Conservation (phyloP, 2,888 invertebrate species). For the Drosophila atripex region DNA sequence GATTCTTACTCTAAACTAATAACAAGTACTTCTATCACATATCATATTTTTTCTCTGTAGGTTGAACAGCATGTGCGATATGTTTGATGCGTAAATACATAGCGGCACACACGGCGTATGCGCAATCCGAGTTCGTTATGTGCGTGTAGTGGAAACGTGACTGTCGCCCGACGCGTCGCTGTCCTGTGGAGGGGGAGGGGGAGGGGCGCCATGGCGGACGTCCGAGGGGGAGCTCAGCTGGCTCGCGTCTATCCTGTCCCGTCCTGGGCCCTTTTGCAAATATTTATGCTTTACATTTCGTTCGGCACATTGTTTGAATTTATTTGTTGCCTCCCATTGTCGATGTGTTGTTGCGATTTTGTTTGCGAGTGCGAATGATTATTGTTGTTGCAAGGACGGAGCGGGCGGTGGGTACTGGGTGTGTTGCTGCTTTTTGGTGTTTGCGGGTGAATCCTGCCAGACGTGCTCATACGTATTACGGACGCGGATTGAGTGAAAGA, state of each 20-base stretch:
- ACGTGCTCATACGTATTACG: conserved; percentile 59
- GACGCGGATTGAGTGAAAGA: conserved; percentile 20
- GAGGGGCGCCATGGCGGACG: conserved; percentile 5
- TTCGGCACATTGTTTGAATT: conserved; percentile 79
- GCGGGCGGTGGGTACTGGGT: conserved; percentile 3
- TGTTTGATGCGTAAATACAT: conserved; percentile 71
- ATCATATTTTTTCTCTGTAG: neutral
- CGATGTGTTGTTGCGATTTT: conserved; percentile 57
- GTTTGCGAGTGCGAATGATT: conserved; percentile 71
- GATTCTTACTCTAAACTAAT: no score
- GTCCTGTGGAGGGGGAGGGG: neutral
- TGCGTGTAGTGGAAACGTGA: conserved; percentile 67
- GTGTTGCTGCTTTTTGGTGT: conserved; percentile 50
- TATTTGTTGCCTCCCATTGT: conserved; percentile 71
- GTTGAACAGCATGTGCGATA: conserved; percentile 21
- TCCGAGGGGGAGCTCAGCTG: conserved; percentile 66
- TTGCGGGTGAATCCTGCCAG: conserved; percentile 53
- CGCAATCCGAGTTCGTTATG: conserved; percentile 62
- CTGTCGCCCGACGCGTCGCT: conserved; percentile 51
- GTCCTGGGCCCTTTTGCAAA: conserved; percentile 71
- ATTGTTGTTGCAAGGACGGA: conserved; percentile 48
- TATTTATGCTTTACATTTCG: conserved; percentile 79
- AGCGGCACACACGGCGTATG: conserved; percentile 73
- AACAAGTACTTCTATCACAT: neutral
- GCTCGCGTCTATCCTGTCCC: conserved; percentile 22